Percentiles rank a stretch among this genome's conserved stretches.
Evolutionary conservation across 2,888 invertebrate species (phyloP).

Genomic region (Lycaena phlaeas): DNA sequence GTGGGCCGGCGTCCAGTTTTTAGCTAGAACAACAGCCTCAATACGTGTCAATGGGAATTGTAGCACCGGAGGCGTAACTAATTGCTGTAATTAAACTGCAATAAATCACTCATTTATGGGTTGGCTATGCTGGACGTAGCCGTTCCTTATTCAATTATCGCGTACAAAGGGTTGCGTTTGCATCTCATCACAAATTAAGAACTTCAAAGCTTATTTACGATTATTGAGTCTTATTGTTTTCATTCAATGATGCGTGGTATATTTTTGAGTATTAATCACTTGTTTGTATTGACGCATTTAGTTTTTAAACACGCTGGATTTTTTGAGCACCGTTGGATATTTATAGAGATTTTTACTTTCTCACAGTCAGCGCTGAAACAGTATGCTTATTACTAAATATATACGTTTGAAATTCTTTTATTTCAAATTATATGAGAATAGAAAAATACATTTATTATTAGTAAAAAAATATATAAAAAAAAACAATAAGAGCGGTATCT

Average conservation of each 20-base stretch:
- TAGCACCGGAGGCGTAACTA: slow-evolving; percentile 47
- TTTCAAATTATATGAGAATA: no score
- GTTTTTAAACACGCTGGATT: no score
- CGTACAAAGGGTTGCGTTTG: slow-evolving; percentile 13
- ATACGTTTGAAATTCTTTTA: no score
- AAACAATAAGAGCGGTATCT: no score
- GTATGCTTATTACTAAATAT: no score
- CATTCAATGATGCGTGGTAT: slow-evolving; percentile 1
- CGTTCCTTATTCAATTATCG: slow-evolving; percentile 18
- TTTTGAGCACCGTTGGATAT: background rate
- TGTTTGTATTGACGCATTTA: no score
- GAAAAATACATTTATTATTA: no score
- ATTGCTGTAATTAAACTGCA: slow-evolving; percentile 50
- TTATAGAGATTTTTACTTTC: no score
- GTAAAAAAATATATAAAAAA: no score
- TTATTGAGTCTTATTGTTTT: slow-evolving; percentile 2
- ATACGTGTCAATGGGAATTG: slow-evolving; percentile 29
- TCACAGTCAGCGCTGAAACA: no score
- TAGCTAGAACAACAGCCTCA: slow-evolving; percentile 20
- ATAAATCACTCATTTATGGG: slow-evolving; percentile 48
- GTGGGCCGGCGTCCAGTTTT: slow-evolving; percentile 21
- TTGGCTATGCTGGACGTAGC: slow-evolving; percentile 19
- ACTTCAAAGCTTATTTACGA: slow-evolving; percentile 1
- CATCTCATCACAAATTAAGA: slow-evolving; percentile 4
- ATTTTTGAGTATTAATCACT: no score